Conservation (phyloP, 2,113 vertebrate species). For the Chaetodon auriga region DNA sequence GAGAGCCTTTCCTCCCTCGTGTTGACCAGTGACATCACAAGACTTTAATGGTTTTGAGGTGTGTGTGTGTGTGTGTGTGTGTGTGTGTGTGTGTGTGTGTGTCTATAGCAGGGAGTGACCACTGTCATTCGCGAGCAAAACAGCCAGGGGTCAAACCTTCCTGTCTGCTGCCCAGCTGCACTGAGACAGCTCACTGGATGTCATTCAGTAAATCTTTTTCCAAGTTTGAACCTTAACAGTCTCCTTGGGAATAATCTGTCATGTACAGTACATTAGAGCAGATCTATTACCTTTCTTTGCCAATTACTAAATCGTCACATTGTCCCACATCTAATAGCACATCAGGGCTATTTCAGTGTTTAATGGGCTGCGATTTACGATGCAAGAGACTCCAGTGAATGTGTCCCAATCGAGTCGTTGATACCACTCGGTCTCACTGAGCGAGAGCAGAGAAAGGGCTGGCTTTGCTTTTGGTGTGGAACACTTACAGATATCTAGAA, state of each 20-base stretch:
- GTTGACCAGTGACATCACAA: constrained; percentile 42
- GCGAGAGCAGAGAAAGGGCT: constrained; percentile 2
- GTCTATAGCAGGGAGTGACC: constrained; percentile 3
- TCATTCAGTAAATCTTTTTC: constrained; percentile 25
- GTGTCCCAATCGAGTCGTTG: constrained; percentile 33
- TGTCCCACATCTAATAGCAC: constrained; percentile 40
- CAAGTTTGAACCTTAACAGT: constrained; percentile 18
- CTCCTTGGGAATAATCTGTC: constrained; percentile 38
- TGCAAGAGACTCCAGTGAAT: constrained; percentile 17
- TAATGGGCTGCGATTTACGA: constrained; percentile 46
- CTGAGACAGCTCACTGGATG: background rate
- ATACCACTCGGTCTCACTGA: constrained; percentile 20
- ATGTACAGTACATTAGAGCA: constrained; percentile 19
- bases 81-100: constrained; percentile 33
- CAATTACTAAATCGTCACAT: constrained; percentile 44
- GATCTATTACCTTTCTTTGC: constrained; percentile 36
- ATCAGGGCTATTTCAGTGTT: constrained; percentile 28
- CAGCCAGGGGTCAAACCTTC: constrained; percentile 26
- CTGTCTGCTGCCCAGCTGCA: constrained; percentile 5
- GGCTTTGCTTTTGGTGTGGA: constrained; percentile 1
- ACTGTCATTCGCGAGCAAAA: constrained; percentile 5
- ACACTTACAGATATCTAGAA: background rate
- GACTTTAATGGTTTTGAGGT: constrained; percentile 21
- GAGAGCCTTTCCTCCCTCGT: constrained; percentile 34
- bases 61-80: constrained; percentile 22